Base-by-base conservation (phyloP, 2,113 vertebrate species). In the Aleadryas rufinucha region DNA sequence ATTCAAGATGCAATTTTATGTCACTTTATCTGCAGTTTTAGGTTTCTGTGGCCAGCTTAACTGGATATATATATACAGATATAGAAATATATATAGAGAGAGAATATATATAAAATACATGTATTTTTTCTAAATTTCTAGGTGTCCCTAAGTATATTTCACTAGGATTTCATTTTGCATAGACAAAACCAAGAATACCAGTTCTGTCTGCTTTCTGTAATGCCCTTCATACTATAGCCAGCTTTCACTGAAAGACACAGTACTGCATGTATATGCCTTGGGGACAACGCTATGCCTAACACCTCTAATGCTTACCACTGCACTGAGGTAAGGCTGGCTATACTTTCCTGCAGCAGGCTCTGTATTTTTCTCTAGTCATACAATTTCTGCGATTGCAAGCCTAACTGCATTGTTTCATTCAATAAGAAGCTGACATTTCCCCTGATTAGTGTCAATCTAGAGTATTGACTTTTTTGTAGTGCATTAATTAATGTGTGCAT, bases 401-500 rank as follows among this genome's bases (percentile, higher is more conserved):
- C 68, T 76, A 66, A 66, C 68, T 81, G 54, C 45, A 52, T 30
- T 60, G n/a, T 60, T 96, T 69, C n/a, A 44, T 78, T 71, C 70
- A 65, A 78, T 52, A 93, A 80, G 47, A 28, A 89, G 44, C 18
- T 85, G 74, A 75, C 59, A 83, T 85, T 95, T 93, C 69, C 41
- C 45, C 50, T 79, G 47, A 37, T 68, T 68, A 87, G 11, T 3
- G 4, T 70, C 83, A 89, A 27, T 90, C 63, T 33, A 24, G 41
- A 87, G 24, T 63, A 80, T 9, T 61, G 91, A 89, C 33, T 79
- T 89, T 63, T 78, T 70, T 53, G 57, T 18, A 84, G 63, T 44
- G 41, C 39, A 84, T 95, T 92, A 95, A 90, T 93, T 94, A 93
- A 72, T 49, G 56, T 59, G 45, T 69, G 77, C 35, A 45, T 59